Evolutionary conservation across 2,113 vertebrate species (phyloP), one percentile per base, ranked within the genome.

Genomic region (Hemicordylus capensis): DNA sequence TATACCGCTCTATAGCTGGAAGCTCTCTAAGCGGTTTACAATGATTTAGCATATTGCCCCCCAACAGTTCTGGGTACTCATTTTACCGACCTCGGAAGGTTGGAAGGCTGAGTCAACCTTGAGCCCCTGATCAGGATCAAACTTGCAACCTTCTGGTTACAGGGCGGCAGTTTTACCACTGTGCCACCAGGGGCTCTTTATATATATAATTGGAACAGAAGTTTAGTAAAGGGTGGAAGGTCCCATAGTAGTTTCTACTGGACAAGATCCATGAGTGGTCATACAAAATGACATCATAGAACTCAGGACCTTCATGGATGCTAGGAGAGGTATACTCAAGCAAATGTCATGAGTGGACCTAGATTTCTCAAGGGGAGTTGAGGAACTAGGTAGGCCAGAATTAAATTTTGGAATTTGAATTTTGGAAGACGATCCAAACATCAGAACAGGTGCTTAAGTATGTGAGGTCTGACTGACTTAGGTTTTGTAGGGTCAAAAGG

Each of bases 361-460:
- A 4, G 20, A 87, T 88, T 90, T 89, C 94, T 90, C 80, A 85
- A 72, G 81, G 90, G 85, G 85, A 87, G 58, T 87, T 75, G 2
- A 3, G 76, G 86, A 87, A 66, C 64, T 92, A 85, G 76, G 61
- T 64, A 90, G 84, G 90, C 26, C 80, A 89, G 74, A n/a, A n/a
- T n/a, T n/a, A 87, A 77, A 67, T 85, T 91, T 20, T 69, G 84
- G 59, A 88, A 93, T 90, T 81, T 83, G 79, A 58, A 79, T 88
- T 76, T 85, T 67, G 86, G 42, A 89, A 80, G 82, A 90, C n/a
- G 44, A 80, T 83, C 76, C 0, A 0, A 87, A 91, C 73, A 19
- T 75, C 54, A 76, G 0, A 42, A 74, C 59, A 76, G 81, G 59
- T 34, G 81, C 39, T 69, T 85, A 58, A 61, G 77, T 81, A 94